Evolutionary conservation across 30 jellyfish, hydroid and myxozoan genomes (phyloP).

Genomic region (Aurelia coerulea): DNA sequence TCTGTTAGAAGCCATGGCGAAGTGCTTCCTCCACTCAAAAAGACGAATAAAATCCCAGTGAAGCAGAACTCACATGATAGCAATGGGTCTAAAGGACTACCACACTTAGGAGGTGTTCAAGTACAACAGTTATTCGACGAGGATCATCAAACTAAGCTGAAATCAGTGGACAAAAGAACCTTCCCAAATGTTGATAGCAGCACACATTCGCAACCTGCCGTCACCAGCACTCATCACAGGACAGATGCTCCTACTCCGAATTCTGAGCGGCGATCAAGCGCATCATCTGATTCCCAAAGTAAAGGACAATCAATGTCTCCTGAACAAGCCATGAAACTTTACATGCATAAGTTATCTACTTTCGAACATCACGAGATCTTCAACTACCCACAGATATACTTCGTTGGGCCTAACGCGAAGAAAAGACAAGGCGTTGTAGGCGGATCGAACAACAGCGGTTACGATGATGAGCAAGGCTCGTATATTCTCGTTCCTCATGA

Average conservation of each 20-base stretch:
- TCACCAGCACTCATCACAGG: slow-evolving; percentile 40
- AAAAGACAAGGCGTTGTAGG: slow-evolving; percentile 97
- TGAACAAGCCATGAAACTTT: slow-evolving; percentile 91
- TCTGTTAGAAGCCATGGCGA: slow-evolving; percentile 90
- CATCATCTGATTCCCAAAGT: slow-evolving; percentile 81
- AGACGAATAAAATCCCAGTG: slow-evolving; percentile 80
- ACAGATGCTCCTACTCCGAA: slow-evolving; percentile 74
- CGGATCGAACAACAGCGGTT: slow-evolving; percentile 95
- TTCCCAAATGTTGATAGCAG: slow-evolving; percentile 79
- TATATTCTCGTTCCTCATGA: slow-evolving; percentile 91
- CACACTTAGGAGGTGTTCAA: slow-evolving; percentile 91
- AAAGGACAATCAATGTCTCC: slow-evolving; percentile 93
- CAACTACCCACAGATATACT: slow-evolving; percentile 89
- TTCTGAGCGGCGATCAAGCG: slow-evolving; percentile 92
- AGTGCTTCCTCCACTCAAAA: slow-evolving; percentile 92
- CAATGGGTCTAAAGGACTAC: slow-evolving; percentile 73
- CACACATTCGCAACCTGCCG: slow-evolving; percentile 41
- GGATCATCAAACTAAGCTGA: slow-evolving; percentile 72
- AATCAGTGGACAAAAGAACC: slow-evolving; percentile 71
- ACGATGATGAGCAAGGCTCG: slow-evolving; percentile 97
- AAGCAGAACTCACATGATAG: slow-evolving; percentile 77
- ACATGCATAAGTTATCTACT: slow-evolving; percentile 93
- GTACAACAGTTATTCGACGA: slow-evolving; percentile 93
- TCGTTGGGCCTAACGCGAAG: slow-evolving; percentile 97
- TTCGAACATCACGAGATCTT: slow-evolving; percentile 95